Percentiles rank a stretch among this genome's conserved stretches.
Conservation (phyloP, 2,113 vertebrate genomes). For the Terrapene triunguis region DNA sequence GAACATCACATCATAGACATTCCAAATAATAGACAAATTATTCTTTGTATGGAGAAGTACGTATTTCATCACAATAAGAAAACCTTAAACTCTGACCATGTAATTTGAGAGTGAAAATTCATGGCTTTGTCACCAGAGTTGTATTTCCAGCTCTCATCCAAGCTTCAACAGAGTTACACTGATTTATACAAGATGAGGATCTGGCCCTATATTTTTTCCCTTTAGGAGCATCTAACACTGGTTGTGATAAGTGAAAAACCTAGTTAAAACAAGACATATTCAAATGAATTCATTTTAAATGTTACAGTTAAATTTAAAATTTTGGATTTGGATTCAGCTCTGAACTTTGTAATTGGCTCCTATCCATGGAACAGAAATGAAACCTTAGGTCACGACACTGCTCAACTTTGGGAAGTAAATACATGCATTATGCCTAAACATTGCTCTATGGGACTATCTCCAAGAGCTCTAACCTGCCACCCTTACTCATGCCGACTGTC, state of each 20-base stretch:
- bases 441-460: background rate
- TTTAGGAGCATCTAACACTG: background rate
- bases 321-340: accelerated
- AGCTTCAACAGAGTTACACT: background rate
- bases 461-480: background rate
- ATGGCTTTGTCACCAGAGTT: background rate
- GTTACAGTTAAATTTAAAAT: background rate
- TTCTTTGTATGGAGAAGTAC: background rate
- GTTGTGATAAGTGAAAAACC: accelerated
- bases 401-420: background rate
- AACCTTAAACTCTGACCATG: background rate
- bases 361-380: background rate
- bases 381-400: background rate
- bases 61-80: background rate
- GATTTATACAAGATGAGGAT: background rate
- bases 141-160: background rate
- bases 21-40: background rate
- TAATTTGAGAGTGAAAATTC: background rate
- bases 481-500: background rate
- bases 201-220: accelerated
- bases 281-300: background rate
- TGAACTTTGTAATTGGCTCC: background rate
- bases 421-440: background rate
- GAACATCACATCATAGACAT: background rate
- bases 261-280: background rate